Evolutionary conservation across 2,797 vertebrate species (phyloP).

Genomic region (Myotis planiceps): DNA sequence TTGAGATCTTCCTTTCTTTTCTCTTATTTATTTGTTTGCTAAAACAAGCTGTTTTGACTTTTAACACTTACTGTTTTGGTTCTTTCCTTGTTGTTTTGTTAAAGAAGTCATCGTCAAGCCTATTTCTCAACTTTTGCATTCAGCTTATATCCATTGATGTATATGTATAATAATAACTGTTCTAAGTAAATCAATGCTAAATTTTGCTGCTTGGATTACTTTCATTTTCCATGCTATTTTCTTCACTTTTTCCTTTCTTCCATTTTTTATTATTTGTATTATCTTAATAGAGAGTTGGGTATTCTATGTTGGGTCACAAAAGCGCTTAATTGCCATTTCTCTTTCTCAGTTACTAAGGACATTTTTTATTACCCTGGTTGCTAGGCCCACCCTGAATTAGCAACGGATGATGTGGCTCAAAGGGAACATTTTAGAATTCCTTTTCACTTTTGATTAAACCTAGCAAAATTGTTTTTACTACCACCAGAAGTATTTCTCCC

Average conservation of each 20-base stretch:
- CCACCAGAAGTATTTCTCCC: constrained; percentile 78
- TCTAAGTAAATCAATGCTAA: neutral
- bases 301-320: constrained; percentile 64
- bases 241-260: neutral
- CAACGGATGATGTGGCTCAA: constrained; percentile 82
- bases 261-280: constrained; percentile 66
- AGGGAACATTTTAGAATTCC: constrained; percentile 83
- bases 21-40: neutral
- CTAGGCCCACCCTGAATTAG: constrained; percentile 81
- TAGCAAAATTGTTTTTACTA: constrained; percentile 84
- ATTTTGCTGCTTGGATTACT: neutral
- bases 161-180: neutral
- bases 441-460: constrained; percentile 86
- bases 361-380: constrained; percentile 83
- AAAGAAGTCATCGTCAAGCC: neutral
- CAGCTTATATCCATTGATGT: neutral
- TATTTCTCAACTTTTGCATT: constrained; percentile 33
- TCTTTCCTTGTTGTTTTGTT: constrained; percentile 28
- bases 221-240: constrained; percentile 43
- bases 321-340: constrained; percentile 48
- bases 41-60: neutral
- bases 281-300: constrained; percentile 57
- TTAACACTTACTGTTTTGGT: neutral
- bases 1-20: constrained; percentile 40
- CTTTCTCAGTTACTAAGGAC: constrained; percentile 78